A percentile compares a stretch with the other conserved stretches of the same genome.
Evolutionary conservation across 2,797 vertebrate species (phyloP).

Genomic region (Oophaga sylvatica): DNA sequence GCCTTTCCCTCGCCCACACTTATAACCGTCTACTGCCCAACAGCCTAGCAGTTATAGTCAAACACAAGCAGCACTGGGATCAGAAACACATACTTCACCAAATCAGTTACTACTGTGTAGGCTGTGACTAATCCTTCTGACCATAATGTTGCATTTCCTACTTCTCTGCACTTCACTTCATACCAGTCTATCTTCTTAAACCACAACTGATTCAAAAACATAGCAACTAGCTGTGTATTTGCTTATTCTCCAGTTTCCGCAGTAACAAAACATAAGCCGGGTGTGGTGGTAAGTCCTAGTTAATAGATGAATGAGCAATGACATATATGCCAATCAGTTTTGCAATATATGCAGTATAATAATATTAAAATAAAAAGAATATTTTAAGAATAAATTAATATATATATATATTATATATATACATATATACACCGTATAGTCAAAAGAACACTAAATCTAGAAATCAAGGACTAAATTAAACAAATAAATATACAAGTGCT

Average conservation of each 20-base stretch:
- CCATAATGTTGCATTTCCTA: constrained; percentile 11
- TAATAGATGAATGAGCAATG: neutral
- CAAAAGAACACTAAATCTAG: too few relatives aligned
- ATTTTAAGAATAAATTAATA: too few relatives aligned
- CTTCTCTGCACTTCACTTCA: neutral
- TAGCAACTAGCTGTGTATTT: constrained; percentile 29
- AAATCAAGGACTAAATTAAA: too few relatives aligned
- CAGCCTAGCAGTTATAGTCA: neutral
- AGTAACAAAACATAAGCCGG: constrained; percentile 12
- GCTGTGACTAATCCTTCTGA: neutral
- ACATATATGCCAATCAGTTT: constrained; percentile 5
- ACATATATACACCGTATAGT: too few relatives aligned
- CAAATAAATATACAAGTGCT: too few relatives aligned
- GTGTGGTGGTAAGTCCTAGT: neutral
- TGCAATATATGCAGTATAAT: neutral
- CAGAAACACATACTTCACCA: neutral
- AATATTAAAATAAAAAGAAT: neutral
- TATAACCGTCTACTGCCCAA: neutral
- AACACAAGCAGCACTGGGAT: neutral
- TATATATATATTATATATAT: too few relatives aligned
- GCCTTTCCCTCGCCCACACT: neutral
- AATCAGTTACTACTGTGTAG: neutral
- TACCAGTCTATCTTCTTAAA: neutral
- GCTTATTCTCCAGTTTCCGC: constrained; percentile 25
- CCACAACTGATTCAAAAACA: constrained; percentile 27